A percentile compares a stretch with the other conserved stretches of the same genome.
phyloP scores from a whole-genome alignment of 2,797 vertebrate species.

The Petrocephalus schoutedeni region DNA sequence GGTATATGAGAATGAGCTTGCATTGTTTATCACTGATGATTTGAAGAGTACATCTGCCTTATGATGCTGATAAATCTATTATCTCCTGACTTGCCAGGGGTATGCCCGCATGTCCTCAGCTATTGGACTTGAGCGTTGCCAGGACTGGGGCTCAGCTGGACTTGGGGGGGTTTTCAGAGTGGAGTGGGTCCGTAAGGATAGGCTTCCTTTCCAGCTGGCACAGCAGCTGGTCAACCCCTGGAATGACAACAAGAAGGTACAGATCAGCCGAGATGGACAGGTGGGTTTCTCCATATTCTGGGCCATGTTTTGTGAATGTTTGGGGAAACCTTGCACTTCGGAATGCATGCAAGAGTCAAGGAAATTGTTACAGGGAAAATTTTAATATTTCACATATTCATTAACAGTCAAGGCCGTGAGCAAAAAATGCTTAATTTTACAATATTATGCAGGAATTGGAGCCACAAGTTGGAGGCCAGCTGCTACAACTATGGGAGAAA shows the following conservation, averaged over 20 bases:
- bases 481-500: constrained; percentile 76
- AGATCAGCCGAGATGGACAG: constrained; percentile 91
- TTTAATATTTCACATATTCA: background rate
- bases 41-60: background rate
- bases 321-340: background rate
- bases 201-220: constrained; percentile 74
- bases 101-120: constrained; percentile 81
- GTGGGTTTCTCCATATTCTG: constrained; percentile 50
- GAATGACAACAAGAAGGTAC: constrained; percentile 87
- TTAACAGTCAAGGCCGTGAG: background rate
- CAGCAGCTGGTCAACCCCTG: constrained; percentile 83
- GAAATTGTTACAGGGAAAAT: background rate
- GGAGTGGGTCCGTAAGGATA: constrained; percentile 82
- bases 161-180: constrained; percentile 81
- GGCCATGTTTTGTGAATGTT: background rate
- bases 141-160: constrained; percentile 77
- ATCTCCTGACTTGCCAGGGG: constrained; percentile 59
- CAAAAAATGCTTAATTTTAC: background rate
- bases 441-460: constrained; percentile 72
- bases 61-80: background rate
- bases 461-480: constrained; percentile 73
- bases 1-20: background rate
- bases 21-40: background rate
- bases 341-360: background rate
- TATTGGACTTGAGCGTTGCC: constrained; percentile 70